Evolutionary conservation across 2,888 invertebrate species (phyloP).

Genomic region (Drepana falcataria): DNA sequence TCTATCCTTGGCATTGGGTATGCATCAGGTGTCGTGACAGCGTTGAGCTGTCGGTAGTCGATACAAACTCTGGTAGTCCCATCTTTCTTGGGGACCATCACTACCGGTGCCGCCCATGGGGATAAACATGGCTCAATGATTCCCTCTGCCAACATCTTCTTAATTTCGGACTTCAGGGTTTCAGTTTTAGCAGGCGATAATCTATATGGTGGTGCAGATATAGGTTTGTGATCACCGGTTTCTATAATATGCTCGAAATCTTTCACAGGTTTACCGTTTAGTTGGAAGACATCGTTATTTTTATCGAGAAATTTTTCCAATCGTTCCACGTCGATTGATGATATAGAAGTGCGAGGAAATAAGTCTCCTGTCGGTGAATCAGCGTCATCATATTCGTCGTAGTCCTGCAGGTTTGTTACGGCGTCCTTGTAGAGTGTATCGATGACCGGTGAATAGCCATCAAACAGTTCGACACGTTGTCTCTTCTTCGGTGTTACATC

Average conservation of each 20-base stretch:
- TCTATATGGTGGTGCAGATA: conserved; percentile 5
- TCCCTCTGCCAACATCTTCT: conserved; percentile 12
- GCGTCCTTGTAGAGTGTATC: no score
- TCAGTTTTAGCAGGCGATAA: conserved; percentile 10
- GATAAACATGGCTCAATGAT: conserved; percentile 33
- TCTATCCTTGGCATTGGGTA: conserved; percentile 25
- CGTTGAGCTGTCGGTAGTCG: conserved; percentile 30
- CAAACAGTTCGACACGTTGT: no score
- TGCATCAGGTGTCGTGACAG: conserved; percentile 24
- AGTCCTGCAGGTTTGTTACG: no score
- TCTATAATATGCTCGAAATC: conserved; percentile 2
- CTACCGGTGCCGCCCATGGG: conserved; percentile 26
- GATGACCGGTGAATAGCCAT: no score
- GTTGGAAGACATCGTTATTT: conserved; percentile 3
- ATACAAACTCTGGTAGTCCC: conserved; percentile 22
- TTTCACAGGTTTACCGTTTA: conserved; percentile 1
- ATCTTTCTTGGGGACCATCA: conserved; percentile 25
- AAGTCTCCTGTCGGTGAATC: no score
- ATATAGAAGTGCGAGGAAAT: no score
- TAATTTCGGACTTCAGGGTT: conserved; percentile 8
- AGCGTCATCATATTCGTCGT: no score
- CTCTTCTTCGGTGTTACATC: no score
- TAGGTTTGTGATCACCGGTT: conserved; percentile 5
- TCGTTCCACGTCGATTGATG: no score
- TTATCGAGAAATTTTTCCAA: conserved; percentile 1